Evolutionary conservation across 2,113 vertebrate species (phyloP).

Genomic region (Neodontobutis hainanensis): DNA sequence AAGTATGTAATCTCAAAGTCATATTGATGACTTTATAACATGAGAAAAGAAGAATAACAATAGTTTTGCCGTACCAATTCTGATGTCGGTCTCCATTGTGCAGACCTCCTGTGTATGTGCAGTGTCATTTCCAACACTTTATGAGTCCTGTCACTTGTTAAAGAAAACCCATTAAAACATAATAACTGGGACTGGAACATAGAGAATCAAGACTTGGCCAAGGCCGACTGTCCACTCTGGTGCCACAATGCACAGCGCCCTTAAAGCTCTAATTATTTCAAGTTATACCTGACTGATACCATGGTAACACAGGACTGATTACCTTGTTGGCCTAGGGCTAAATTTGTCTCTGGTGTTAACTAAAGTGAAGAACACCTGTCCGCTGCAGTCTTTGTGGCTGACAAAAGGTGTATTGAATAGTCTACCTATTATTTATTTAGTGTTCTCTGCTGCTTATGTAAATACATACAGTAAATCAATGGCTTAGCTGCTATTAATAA

Average conservation of each 20-base stretch:
- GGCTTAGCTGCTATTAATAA: conserved; percentile 17
- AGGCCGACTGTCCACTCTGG: conserved; percentile 1
- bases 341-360: conserved; percentile 6
- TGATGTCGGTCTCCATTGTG: neutral
- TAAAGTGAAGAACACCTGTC: neutral
- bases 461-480: conserved; percentile 6
- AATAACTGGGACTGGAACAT: neutral
- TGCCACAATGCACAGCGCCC: neutral
- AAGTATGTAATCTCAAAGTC: too few species aligned
- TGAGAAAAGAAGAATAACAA: too few species aligned
- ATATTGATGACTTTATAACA: too few species aligned
- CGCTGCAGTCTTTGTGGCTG: neutral
- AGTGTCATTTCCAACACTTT: neutral
- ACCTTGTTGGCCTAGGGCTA: conserved; percentile 1
- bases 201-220: neutral
- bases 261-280: conserved; percentile 12
- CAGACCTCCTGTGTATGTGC: neutral
- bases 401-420: neutral
- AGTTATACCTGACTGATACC: conserved; percentile 8
- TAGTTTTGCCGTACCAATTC: neutral
- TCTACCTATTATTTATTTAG: neutral
- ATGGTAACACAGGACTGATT: conserved; percentile 8
- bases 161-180: neutral
- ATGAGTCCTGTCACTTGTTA: neutral
- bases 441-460: neutral